phyloP scores from a whole-genome alignment of 2,797 vertebrate species.

The Mormyrus proboscirostris region DNA sequence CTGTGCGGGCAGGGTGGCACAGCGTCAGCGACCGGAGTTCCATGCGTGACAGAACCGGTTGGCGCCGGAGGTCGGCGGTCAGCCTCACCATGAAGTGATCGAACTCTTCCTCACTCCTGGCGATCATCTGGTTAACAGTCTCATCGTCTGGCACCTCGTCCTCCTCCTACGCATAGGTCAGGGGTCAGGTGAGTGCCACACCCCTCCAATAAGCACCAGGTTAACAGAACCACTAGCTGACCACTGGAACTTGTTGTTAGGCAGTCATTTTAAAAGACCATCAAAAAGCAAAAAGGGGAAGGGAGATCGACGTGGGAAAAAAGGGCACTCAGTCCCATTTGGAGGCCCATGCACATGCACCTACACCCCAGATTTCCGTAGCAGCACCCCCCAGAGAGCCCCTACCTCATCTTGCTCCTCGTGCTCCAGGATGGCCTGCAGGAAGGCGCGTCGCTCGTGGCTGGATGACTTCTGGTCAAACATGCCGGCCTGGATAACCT shows the following conservation, averaged over 20 bases:
- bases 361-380: not conserved
- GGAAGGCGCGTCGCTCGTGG: constrained; percentile 83
- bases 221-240: not conserved
- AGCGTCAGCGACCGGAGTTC: not conserved
- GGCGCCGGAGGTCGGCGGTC: not conserved
- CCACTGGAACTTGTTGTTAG: not conserved
- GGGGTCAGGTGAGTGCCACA: constrained; percentile 2
- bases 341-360: not conserved
- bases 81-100: constrained; percentile 87
- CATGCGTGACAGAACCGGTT: not conserved
- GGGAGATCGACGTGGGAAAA: not conserved
- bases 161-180: constrained; percentile 71
- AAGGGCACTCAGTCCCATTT: not conserved
- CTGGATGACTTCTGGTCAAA: constrained; percentile 96
- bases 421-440: constrained; percentile 91
- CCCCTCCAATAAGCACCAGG: not conserved
- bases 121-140: constrained; percentile 97
- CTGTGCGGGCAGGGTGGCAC: constrained; percentile 43
- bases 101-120: constrained; percentile 91
- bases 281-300: not conserved
- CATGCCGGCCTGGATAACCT: constrained; percentile 95
- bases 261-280: not conserved
- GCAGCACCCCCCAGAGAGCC: not conserved
- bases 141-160: constrained; percentile 93
- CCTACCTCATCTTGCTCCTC: constrained; percentile 94